Percentiles rank a stretch among this genome's conserved stretches.
Conservation (phyloP, 2,113 vertebrate species). For the Varanus salvator region DNA sequence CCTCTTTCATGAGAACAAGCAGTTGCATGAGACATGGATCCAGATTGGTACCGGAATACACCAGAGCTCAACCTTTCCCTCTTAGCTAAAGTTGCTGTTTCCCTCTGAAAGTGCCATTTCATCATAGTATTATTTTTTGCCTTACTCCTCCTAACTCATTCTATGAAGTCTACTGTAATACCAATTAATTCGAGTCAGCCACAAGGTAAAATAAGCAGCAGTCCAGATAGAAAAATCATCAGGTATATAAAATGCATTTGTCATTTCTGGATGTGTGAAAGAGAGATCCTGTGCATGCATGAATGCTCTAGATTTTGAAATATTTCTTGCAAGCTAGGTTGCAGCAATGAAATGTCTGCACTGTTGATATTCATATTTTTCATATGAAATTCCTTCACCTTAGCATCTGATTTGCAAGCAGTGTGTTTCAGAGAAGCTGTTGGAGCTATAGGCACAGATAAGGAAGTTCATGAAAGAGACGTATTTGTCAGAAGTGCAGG, state of each 20-base stretch:
- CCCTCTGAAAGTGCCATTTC: no score
- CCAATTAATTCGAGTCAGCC: conserved; percentile 45
- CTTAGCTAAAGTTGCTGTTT: no score
- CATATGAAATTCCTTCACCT: conserved; percentile 34
- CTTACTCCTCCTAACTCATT: neutral
- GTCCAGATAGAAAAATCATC: conserved; percentile 58
- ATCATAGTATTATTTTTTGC: no score
- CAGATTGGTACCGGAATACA: no score
- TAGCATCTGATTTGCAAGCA: conserved; percentile 17
- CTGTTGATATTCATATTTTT: conserved; percentile 1
- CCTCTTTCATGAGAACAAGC: no score
- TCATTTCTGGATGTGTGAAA: neutral
- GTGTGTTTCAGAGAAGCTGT: neutral
- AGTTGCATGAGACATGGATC: no score
- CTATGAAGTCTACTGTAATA: neutral
- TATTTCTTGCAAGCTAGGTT: neutral
- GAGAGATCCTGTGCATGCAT: no score
- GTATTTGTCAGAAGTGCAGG: conserved; percentile 42
- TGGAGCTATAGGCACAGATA: conserved; percentile 21
- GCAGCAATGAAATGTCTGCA: conserved; percentile 38
- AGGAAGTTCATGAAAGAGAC: conserved; percentile 57
- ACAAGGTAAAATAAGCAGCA: conserved; percentile 21
- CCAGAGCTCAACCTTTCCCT: no score
- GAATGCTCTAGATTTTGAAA: conserved; percentile 23
- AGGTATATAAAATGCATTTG: conserved; percentile 28